These are phyloP conservation scores for Ectropis grisescens DNA, from an alignment of 1,140 invertebrate genomes.

Conservation along the genomic window DNA sequence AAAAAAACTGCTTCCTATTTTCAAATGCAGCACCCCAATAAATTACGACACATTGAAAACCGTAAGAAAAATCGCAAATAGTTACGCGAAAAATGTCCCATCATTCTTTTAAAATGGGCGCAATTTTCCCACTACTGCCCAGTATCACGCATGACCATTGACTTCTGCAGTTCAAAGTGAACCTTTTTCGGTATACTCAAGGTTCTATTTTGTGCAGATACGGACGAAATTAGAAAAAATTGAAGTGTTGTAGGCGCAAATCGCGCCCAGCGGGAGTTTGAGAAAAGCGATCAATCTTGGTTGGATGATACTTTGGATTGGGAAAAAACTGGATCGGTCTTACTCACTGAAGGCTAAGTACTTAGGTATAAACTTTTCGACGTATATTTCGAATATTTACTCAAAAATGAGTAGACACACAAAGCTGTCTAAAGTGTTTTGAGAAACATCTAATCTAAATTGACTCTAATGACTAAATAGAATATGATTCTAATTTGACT, in stretches of 20 bases:
- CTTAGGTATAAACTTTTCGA: too few species aligned
- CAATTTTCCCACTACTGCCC: slow-evolving; percentile 45
- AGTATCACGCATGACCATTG: slow-evolving; percentile 37
- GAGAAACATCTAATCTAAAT: too few species aligned
- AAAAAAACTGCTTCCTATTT: too few species aligned
- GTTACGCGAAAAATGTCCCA: slow-evolving; percentile 36
- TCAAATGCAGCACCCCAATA: too few species aligned
- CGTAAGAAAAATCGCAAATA: slow-evolving; percentile 22
- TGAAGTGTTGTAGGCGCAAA: slow-evolving; percentile 42
- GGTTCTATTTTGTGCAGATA: slow-evolving; percentile 10
- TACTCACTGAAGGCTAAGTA: too few species aligned
- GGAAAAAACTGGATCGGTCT: slow-evolving; percentile 6
- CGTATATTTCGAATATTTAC: too few species aligned
- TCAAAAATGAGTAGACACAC: too few species aligned
- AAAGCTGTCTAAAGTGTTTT: too few species aligned
- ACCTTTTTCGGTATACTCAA: slow-evolving; percentile 8
- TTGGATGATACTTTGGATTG: too few species aligned
- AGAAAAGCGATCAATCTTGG: slow-evolving; percentile 55
- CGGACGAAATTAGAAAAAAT: slow-evolving; percentile 35
- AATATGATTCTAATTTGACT: too few species aligned
- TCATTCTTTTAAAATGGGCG: slow-evolving; percentile 47
- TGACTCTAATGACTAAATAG: too few species aligned
- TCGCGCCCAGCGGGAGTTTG: slow-evolving; percentile 47
- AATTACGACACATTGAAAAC: too few species aligned
- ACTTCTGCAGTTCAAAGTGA: slow-evolving; percentile 2